Base-by-base conservation (phyloP, 37 sponge, comb jelly and placozoan species). In the Cladorhizidae sp. region DNA sequence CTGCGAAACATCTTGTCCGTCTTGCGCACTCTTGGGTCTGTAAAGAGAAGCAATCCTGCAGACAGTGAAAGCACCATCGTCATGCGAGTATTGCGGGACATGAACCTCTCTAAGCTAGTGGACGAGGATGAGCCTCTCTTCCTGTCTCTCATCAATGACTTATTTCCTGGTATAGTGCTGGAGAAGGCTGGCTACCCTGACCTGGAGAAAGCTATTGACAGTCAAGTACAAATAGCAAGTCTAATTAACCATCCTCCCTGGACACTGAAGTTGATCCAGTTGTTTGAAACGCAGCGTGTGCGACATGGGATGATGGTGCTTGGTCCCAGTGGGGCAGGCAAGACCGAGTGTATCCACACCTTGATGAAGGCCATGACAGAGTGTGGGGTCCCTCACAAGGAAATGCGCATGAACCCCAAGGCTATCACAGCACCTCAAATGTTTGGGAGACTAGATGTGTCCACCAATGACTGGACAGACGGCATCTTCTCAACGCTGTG, bases 341-440 rank as follows among this genome's bases (percentile, higher is more conserved):
- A 93, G 73, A 95, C 98, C 0, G 36, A 79, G 50, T 95, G 95
- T 45, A 98, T 98, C 18, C 77, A 94, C 79, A 74, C 70, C 7
- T 80, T 98, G 15, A 95, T 98, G 99, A 91, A 86, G 71, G 94
- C 99, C 57, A 94, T 98, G 94, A 89, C 90, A 20, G 92, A 87
- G 45, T 90, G 90, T 78, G 96, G 94, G 0, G 63, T 51, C 3
- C 96, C 99, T 50, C 99, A 98, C 80, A 88, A 86, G 32, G 99
- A 98, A 61, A 93, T 98, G 94, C 86, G 96, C 55, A 98, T 98
- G 96, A 98, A 98, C 70, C 99, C 99, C n/a, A 98, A 96, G 75
- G 96, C 99, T 42, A 98, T 98, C 70, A 98, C 99, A 35, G 89
- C 92, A 35, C 86, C 90, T n/a, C 95, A 98, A 83, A 95, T 98